Percentiles rank a stretch among this genome's conserved stretches.
Conservation (phyloP, 2,888 invertebrate species). For the Drosophila parthenogenetica region DNA sequence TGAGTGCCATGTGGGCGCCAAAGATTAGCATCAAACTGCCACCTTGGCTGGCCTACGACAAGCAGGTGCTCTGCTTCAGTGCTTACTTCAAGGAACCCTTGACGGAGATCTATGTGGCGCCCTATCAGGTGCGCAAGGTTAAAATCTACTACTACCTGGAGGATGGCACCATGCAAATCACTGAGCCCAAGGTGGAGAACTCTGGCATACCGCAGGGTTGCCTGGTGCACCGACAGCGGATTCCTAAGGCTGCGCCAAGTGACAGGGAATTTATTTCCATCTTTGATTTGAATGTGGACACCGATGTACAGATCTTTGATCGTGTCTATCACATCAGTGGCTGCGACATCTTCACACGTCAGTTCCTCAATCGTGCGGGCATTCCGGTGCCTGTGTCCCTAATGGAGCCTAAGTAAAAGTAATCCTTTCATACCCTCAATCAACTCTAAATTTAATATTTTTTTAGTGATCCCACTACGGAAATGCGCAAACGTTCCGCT, state of each 20-base stretch:
- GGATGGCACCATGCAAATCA: slow-evolving; percentile 96
- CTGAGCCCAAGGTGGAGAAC: slow-evolving; percentile 92
- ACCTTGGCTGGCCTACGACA: slow-evolving; percentile 94
- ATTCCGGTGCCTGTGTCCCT: slow-evolving; percentile 92
- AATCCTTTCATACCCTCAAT: not conserved
- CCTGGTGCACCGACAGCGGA: slow-evolving; percentile 92
- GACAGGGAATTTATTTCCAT: slow-evolving; percentile 92
- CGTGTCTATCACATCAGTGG: slow-evolving; percentile 92
- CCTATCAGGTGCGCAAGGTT: slow-evolving; percentile 91
- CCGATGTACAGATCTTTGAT: slow-evolving; percentile 92
- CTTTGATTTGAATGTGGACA: slow-evolving; percentile 94
- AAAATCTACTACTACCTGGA: slow-evolving; percentile 95
- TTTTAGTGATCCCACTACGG: slow-evolving; percentile 86
- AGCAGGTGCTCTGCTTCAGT: slow-evolving; percentile 88
- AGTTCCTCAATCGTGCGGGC: slow-evolving; percentile 93
- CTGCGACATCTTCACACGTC: slow-evolving; percentile 94
- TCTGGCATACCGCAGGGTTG: slow-evolving; percentile 94
- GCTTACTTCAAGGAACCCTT: slow-evolving; percentile 87
- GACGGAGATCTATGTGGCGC: slow-evolving; percentile 89
- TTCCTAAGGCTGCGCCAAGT: slow-evolving; percentile 90
- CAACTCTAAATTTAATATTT: not conserved
- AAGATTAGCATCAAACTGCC: slow-evolving; percentile 91
- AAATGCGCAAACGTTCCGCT: slow-evolving; percentile 83
- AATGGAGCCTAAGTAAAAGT: slow-evolving; percentile 85
- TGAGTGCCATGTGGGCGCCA: slow-evolving; percentile 90